These are phyloP conservation scores for Chelonus insularis DNA, from an alignment of 1,140 invertebrate genomes.

Conservation along the genomic window DNA sequence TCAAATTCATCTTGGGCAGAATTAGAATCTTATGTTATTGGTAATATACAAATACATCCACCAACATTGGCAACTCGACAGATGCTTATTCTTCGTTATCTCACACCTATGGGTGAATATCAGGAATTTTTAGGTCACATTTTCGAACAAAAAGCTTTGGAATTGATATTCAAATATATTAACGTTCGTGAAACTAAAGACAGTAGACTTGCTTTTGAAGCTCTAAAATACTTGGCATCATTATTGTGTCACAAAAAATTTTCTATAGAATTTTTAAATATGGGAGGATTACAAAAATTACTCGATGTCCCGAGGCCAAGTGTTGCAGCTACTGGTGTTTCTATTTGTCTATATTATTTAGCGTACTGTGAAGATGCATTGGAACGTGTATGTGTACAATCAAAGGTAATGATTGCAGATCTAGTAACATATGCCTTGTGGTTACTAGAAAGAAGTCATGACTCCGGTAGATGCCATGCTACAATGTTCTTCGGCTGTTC, in stretches of 20 bases:
- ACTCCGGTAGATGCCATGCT: slow-evolving; percentile 92
- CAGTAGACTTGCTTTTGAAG: slow-evolving; percentile 92
- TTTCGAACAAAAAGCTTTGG: slow-evolving; percentile 89
- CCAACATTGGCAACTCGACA: slow-evolving; percentile 84
- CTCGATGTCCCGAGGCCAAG: slow-evolving; percentile 89
- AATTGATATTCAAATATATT: slow-evolving; percentile 88
- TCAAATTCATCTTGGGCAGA: slow-evolving; percentile 89
- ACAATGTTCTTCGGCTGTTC: slow-evolving; percentile 96
- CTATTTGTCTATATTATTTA: slow-evolving; percentile 94
- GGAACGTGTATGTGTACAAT: slow-evolving; percentile 88
- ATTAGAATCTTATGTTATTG: slow-evolving; percentile 85
- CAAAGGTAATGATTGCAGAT: slow-evolving; percentile 75
- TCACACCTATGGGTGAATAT: slow-evolving; percentile 95
- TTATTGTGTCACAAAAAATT: slow-evolving; percentile 97
- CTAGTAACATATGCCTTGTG: slow-evolving; percentile 88
- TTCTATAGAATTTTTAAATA: slow-evolving; percentile 90
- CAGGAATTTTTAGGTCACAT: slow-evolving; percentile 93
- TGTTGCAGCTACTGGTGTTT: slow-evolving; percentile 92
- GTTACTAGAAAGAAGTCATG: slow-evolving; percentile 93
- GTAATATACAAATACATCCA: slow-evolving; percentile 83
- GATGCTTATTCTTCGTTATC: slow-evolving; percentile 88
- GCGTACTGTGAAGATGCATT: slow-evolving; percentile 97
- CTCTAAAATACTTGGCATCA: slow-evolving; percentile 89
- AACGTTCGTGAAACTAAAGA: slow-evolving; percentile 86
- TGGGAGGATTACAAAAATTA: slow-evolving; percentile 81